Evolutionary conservation across 1,140 invertebrate genomes (phyloP), one percentile per base, ranked within the genome.

Genomic region (Trachelipus rathkii): DNA sequence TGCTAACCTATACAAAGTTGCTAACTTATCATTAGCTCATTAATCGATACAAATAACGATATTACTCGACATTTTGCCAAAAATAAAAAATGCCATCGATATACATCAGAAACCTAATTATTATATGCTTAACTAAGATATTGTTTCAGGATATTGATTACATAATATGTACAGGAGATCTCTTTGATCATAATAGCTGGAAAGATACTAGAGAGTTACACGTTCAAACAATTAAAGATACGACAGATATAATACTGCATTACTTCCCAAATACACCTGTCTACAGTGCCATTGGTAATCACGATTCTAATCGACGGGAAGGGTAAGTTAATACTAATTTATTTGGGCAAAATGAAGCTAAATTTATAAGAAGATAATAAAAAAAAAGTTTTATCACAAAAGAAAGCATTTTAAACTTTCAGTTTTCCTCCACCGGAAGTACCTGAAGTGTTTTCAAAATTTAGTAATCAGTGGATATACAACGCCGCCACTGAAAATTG

Each of bases 261-360:
- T 87, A 87, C 44, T 91, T 94, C 78, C 87, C 88, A 0, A 86
- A 90, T 69, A 89, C 88, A 33, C 86, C 88, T 0, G 87, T 96
- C 1, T 91, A 89, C 83, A 89, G 91, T 5, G 87, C 90, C 70
- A 84, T 97, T 67, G 95, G 94, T 67, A 97, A 97, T 84, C 95
- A 97, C 82, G 95, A 97, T 85, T 88, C 92, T 60, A 89, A 93
- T 85, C 95, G 95, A 5, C 86, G 93, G 7, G 95, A 96, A 85
- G 88, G 90, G 91, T 94, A 86, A 89, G 88, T 86, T 8, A 19
- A 1, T 60, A 2, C 2, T 60, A 60, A 60, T 4, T 4, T 8
- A 2, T 8, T 60, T 15, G 50, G 8, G 19, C 19, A 60, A 60
- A 15, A 60, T 60, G 50, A 60, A 60, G 2, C 50, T 15, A 8